Base-by-base conservation (phyloP, 2,888 invertebrate genomes). In the Apamea monoglypha region DNA sequence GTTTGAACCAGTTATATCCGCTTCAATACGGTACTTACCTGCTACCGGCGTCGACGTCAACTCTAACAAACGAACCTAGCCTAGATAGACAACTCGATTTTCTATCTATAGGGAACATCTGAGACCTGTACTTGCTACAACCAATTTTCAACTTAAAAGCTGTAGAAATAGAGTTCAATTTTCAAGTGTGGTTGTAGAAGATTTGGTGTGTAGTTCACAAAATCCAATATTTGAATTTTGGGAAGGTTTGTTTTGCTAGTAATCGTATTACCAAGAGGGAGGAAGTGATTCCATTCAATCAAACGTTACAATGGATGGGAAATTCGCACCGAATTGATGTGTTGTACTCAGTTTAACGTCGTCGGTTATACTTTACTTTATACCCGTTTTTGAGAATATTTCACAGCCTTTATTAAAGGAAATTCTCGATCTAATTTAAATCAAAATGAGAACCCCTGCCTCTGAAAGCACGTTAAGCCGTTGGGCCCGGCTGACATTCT, bases 161-260 rank as follows among this genome's bases (percentile, higher is more conserved):
- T 0, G 1, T 12, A 0, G 2, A 5, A 14, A 74, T 79, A 86
- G 53, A 70, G 81, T 73, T n/a, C 12, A 18, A 18, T 81, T 74
- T 87, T 53, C 10, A 36, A 18, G 1, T 70, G n/a, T 61, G n/a
- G 53, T 53, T 72, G 10, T 12, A 75, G 40, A 68, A 78, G 76
- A 84, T 50, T 82, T 76, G 73, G 73, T 74, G 78, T 80, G 70
- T 75, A 75, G 80, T 82, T 84, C 76, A 82, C 66, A 79, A 88
- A 85, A 86, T 78, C 84, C 89, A 89, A 91, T 91, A 91, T 91
- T 91, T 88, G 91, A 86, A 90, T 90, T 88, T 87, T 84, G 84
- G 74, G 81, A 76, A 81, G 84, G 84, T 86, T 86, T 89, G 90
- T 90, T 90, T 90, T 86, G 87, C 66, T 77, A 76, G 90, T 90